These are phyloP conservation scores for Scelioninae gen. 2 DNA, from an alignment of 2,888 invertebrate species.

Conservation along the genomic window DNA sequence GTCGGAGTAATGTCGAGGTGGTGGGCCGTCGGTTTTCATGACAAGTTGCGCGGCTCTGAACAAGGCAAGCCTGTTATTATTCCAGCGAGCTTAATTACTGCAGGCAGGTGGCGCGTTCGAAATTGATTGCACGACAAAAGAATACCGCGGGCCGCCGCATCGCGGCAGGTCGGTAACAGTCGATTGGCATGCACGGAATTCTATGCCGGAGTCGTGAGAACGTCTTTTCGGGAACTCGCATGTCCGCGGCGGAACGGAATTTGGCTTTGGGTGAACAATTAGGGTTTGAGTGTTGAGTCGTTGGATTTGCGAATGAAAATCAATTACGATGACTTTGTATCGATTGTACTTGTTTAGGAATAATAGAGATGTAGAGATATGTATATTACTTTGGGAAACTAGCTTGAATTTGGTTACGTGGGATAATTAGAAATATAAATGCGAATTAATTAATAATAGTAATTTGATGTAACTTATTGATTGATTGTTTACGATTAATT, in stretches of 20 bases:
- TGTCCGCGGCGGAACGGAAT: background rate
- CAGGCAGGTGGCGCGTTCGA: background rate
- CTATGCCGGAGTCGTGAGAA: background rate
- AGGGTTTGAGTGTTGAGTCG: no score
- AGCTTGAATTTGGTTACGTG: no score
- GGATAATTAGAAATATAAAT: no score
- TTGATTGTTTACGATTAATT: no score
- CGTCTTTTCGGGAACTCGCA: background rate
- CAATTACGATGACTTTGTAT: no score
- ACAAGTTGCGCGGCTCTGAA: background rate
- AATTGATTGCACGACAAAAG: conserved; percentile 32
- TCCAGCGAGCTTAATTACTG: no score
- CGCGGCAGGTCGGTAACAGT: conserved; percentile 9
- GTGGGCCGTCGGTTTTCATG: background rate
- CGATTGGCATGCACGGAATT: conserved; percentile 8
- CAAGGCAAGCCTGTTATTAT: conserved; percentile 18
- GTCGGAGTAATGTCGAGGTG: conserved; percentile 28
- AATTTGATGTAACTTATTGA: no score
- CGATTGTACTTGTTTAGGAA: no score
- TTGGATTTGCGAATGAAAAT: background rate
- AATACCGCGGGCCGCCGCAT: conserved; percentile 4
- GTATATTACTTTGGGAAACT: no score
- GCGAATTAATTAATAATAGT: no score
- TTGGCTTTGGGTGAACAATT: no score
- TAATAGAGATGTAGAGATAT: no score